Conservation (phyloP, 2,888 invertebrate species). For the Choristoneura rosaceana region DNA sequence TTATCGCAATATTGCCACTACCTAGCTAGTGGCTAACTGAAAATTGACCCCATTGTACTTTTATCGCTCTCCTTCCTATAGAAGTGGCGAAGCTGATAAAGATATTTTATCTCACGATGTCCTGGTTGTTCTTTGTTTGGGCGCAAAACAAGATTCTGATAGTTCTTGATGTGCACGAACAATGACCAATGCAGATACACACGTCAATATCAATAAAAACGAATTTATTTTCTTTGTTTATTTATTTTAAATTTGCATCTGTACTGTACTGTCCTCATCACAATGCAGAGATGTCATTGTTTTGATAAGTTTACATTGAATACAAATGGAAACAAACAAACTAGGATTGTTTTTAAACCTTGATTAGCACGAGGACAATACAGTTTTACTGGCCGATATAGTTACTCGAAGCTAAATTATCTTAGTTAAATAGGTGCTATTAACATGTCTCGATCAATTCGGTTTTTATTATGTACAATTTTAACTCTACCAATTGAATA, state of each 20-base stretch:
- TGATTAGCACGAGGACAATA: background rate
- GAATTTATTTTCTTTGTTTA: background rate
- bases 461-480: background rate
- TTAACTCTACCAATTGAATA: slow-evolving; percentile 24
- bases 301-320: background rate
- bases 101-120: slow-evolving; percentile 11
- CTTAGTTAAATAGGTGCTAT: background rate
- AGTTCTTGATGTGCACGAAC: slow-evolving; percentile 12
- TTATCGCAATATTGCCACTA: slow-evolving; percentile 17
- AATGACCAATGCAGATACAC: slow-evolving; percentile 24
- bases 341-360: background rate
- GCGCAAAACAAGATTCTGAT: slow-evolving; percentile 11
- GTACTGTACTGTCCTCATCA: background rate
- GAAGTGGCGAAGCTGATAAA: slow-evolving; percentile 20
- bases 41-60: slow-evolving; percentile 29
- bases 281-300: background rate
- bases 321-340: background rate
- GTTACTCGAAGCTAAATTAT: too few species aligned
- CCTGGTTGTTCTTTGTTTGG: slow-evolving; percentile 25
- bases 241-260: background rate
- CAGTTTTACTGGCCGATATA: background rate
- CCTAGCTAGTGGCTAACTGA: slow-evolving; percentile 13
- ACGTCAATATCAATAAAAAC: slow-evolving; percentile 14
- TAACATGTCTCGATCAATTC: background rate
- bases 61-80: slow-evolving; percentile 19